Evolutionary conservation across 2,113 vertebrate species (phyloP).

Genomic region (Neolamprologus toae): DNA sequence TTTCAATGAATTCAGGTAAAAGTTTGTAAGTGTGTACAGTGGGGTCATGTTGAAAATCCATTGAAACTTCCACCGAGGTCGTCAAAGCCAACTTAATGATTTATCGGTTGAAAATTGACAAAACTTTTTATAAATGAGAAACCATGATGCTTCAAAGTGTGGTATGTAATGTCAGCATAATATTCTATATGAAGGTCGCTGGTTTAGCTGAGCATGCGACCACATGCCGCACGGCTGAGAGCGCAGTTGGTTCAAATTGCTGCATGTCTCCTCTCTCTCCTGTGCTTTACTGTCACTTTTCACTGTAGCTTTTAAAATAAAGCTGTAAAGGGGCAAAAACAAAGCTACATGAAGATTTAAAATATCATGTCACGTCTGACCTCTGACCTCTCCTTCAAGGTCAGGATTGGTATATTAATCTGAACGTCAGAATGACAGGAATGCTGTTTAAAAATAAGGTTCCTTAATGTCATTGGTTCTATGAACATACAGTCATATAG

Average conservation of each 20-base stretch:
- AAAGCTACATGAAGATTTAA: neutral
- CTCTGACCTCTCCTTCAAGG: neutral
- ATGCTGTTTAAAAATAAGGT: neutral
- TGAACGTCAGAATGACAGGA: neutral
- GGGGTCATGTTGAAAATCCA: neutral
- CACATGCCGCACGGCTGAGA: neutral
- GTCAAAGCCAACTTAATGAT: neutral
- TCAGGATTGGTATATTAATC: neutral
- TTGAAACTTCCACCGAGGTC: neutral
- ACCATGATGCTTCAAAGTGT: neutral
- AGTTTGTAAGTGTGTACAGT: neutral
- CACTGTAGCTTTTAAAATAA: neutral
- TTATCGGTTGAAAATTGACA: neutral
- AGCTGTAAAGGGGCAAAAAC: fast-evolving
- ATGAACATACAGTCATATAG: fast-evolving
- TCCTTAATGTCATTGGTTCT: too few relatives aligned
- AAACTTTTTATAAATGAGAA: neutral
- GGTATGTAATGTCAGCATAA: neutral
- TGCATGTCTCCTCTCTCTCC: neutral
- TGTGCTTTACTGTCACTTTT: neutral
- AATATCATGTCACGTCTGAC: fast-evolving
- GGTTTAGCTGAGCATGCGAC: neutral
- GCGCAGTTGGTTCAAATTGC: neutral
- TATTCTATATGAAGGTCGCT: neutral
- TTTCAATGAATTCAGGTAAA: neutral